Evolutionary conservation across 2,797 vertebrate genomes (phyloP).

Genomic region (Silurus lanzhouensis): DNA sequence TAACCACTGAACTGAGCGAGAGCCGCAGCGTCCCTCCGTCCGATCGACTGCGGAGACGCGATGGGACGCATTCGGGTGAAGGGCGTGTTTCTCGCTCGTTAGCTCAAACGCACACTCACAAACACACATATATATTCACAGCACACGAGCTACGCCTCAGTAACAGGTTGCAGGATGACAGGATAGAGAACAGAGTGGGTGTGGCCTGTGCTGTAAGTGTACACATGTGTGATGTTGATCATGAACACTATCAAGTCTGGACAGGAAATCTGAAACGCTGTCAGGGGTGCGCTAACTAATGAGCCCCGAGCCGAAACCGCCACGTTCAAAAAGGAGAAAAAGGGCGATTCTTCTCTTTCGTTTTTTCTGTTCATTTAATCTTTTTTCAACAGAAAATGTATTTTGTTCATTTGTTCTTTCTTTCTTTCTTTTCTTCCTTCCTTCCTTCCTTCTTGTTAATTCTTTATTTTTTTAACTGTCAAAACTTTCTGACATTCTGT

Average conservation of each 20-base stretch:
- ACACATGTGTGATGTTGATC: not conserved
- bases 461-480: not conserved
- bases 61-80: not conserved
- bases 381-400: too few relatives aligned
- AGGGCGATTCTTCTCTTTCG: not conserved
- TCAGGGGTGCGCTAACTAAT: not conserved
- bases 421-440: not conserved
- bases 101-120: not conserved
- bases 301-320: not conserved
- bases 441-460: not conserved
- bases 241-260: not conserved
- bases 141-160: too few relatives aligned
- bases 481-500: not conserved
- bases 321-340: not conserved
- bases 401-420: too few relatives aligned
- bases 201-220: not conserved
- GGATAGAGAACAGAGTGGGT: not conserved
- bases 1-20: slow-evolving; percentile 58
- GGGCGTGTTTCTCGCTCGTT: not conserved
- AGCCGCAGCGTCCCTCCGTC: not conserved
- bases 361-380: too few relatives aligned
- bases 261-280: not conserved
- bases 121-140: not conserved
- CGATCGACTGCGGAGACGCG: not conserved
- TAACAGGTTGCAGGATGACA: not conserved